Evolutionary conservation across 1,140 invertebrate genomes (phyloP).

Genomic region (Tetramorium parvispinum): DNA sequence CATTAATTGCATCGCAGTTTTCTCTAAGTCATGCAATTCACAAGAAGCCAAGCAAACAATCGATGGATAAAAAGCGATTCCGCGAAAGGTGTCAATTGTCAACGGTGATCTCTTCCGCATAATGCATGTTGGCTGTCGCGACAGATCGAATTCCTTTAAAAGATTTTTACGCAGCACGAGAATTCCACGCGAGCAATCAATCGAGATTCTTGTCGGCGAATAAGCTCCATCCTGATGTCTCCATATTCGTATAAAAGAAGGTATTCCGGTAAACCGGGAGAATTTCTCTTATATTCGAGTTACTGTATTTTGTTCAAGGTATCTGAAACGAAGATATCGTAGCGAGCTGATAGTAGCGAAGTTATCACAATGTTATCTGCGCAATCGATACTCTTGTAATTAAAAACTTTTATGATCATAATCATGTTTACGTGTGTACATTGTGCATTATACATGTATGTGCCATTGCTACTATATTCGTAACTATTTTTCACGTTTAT

Average conservation of each 20-base stretch:
- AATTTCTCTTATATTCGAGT: neutral
- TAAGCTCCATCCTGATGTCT: constrained; percentile 10
- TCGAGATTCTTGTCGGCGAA: constrained; percentile 30
- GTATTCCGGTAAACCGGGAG: neutral
- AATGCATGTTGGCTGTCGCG: neutral
- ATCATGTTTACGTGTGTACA: neutral
- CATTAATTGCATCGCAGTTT: neutral
- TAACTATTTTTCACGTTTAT: neutral
- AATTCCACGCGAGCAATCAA: constrained; percentile 48
- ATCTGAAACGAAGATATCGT: neutral
- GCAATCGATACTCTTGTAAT: neutral
- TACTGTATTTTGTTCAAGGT: neutral
- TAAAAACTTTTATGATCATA: constrained; percentile 21
- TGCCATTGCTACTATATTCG: neutral
- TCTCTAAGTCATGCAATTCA: neutral
- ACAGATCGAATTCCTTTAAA: constrained; percentile 39
- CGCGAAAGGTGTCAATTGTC: constrained; percentile 4
- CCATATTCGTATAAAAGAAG: constrained; percentile 30
- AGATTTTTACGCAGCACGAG: constrained; percentile 16
- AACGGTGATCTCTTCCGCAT: neutral
- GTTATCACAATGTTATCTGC: constrained; percentile 12
- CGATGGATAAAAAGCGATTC: neutral
- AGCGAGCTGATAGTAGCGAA: neutral
- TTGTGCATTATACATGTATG: neutral
- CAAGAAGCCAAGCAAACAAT: neutral